Conservation (phyloP, 2,888 invertebrate species). For the Antitype chi region DNA sequence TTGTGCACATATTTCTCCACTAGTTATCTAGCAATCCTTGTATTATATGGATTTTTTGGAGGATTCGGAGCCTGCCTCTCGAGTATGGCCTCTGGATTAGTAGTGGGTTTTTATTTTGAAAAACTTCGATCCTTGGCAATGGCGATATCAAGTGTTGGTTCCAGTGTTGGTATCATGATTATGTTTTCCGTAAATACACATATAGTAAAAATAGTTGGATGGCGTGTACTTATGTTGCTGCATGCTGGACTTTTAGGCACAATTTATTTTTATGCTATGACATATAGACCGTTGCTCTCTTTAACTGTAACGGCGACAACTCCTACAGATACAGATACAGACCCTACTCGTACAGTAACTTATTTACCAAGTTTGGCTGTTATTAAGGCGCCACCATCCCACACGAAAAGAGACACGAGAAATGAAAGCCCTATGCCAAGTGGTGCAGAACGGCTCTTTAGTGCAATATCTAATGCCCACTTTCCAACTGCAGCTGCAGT, state of each 20-base stretch:
- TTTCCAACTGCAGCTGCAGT: slow-evolving; percentile 85
- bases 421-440: slow-evolving; percentile 66
- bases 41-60: slow-evolving; percentile 81
- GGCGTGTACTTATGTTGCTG: slow-evolving; percentile 81
- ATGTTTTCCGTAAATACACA: slow-evolving; percentile 81
- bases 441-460: slow-evolving; percentile 71
- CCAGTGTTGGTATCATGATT: slow-evolving; percentile 83
- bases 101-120: slow-evolving; percentile 88
- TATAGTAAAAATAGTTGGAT: slow-evolving; percentile 79
- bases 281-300: slow-evolving; percentile 82
- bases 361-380: slow-evolving; percentile 82
- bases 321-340: slow-evolving; percentile 61
- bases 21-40: slow-evolving; percentile 73
- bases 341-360: slow-evolving; percentile 82
- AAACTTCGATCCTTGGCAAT: slow-evolving; percentile 81
- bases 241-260: slow-evolving; percentile 82
- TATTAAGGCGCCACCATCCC: slow-evolving; percentile 68
- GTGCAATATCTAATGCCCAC: slow-evolving; percentile 76
- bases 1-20: slow-evolving; percentile 80
- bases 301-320: slow-evolving; percentile 79
- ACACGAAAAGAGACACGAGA: slow-evolving; percentile 60
- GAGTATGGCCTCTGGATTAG: slow-evolving; percentile 79
- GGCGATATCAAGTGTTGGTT: slow-evolving; percentile 80
- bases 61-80: slow-evolving; percentile 84
- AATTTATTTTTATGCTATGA: slow-evolving; percentile 82